phyloP scores from a whole-genome alignment of 2,888 invertebrate species.

The Eulithis testata region DNA sequence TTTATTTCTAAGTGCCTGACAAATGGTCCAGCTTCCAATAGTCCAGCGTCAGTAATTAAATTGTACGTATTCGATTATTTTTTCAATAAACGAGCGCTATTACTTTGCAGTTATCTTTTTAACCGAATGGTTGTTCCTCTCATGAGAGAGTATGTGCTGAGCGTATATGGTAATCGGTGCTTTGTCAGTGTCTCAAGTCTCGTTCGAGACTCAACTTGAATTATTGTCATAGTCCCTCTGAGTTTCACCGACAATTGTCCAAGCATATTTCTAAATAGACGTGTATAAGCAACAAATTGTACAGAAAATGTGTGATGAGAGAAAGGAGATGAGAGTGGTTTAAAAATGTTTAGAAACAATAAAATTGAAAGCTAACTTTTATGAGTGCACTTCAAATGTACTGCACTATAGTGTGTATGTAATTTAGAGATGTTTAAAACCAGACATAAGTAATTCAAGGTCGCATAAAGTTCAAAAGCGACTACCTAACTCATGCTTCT shows the following conservation, averaged over 20 bases:
- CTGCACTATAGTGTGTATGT: no score
- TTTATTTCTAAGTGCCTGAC: conserved; percentile 23
- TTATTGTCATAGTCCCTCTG: conserved; percentile 40
- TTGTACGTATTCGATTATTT: conserved; percentile 55
- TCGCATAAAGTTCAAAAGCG: conserved; percentile 15
- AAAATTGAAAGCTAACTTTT: no score
- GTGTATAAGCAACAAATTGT: no score
- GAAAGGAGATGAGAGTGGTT: no score
- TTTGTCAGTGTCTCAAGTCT: conserved; percentile 57
- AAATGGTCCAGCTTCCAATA: conserved; percentile 32
- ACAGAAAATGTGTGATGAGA: no score
- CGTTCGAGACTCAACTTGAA: conserved; percentile 45
- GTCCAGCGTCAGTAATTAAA: conserved; percentile 47
- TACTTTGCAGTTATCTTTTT: conserved; percentile 58
- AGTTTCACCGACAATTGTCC: conserved; percentile 7
- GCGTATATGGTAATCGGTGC: conserved; percentile 61
- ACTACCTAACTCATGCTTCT: conserved; percentile 62
- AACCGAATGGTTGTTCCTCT: conserved; percentile 58
- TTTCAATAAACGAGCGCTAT: conserved; percentile 55
- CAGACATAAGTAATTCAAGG: no score
- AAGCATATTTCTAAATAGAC: background rate
- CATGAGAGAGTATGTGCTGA: conserved; percentile 36
- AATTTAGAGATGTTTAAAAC: background rate
- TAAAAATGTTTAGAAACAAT: no score
- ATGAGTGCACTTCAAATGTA: no score